Evolutionary conservation across 2,888 invertebrate species (phyloP), one percentile per base, ranked within the genome.

Genomic region (Caenorhabditis becei): DNA sequence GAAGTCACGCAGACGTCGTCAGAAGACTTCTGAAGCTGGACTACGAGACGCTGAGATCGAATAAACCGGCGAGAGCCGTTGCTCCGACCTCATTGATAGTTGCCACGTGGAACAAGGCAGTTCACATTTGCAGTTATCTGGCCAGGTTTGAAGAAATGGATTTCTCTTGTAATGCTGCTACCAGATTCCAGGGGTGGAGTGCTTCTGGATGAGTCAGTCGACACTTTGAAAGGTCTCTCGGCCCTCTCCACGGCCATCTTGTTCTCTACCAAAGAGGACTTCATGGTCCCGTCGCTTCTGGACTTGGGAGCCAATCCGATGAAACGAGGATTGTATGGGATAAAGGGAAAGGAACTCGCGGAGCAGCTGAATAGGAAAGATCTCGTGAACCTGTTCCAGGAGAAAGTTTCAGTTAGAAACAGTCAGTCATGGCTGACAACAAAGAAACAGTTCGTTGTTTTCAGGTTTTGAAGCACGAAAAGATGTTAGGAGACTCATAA

Each of bases 51-150:
- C 51, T 32, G 28, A 49, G 66, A 28, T 18, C 35, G 0, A 61
- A 53, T 8, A 24, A 41, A 7, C 24, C 53, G 20, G 69, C 72
- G 16, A n/a, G 77, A 28, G 56, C 67, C 0, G 56, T 87, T 10
- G 85, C 87, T 4, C 88, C 89, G 0, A 86, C 88, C 0, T 83
- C 88, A 1, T 69, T 89, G n/a, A 88, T 89, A 54, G 87, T 86
- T 10, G 88, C 88, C 10, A 86, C 87, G 14, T 86, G 80, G 54
- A 69, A 81, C 47, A 83, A 83, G 23, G 82, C 77, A 8, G 77
- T 87, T 0, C 80, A 84, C 16, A 86, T 87, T 32, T 86, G 83
- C 49, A 82, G 72, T 10, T 86, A 80, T 56, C 67, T 85, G 41
- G 80, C 67, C 8, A 63, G 63, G 67, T 78, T 7, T 67, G 20